Conservation (phyloP, 2,113 vertebrate species). For the Rattus norvegicus region DNA sequence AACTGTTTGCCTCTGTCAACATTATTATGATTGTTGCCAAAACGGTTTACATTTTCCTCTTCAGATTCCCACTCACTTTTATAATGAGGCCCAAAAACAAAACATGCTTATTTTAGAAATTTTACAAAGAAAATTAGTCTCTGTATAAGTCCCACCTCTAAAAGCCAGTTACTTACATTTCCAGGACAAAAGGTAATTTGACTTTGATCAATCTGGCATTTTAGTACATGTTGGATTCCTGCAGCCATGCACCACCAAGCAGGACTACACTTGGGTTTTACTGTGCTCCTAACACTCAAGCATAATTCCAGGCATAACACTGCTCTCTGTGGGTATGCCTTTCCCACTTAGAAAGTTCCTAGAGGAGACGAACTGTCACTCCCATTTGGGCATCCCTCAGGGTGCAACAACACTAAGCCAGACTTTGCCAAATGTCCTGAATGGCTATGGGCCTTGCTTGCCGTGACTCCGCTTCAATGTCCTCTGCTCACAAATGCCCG, state of each 20-base stretch:
- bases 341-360: conserved; percentile 60
- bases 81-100: background rate
- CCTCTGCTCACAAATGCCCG: conserved; percentile 45
- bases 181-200: conserved; percentile 69
- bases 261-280: conserved; percentile 64
- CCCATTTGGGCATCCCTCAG: conserved; percentile 21
- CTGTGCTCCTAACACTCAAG: conserved; percentile 69
- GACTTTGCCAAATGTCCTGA: background rate
- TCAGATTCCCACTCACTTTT: conserved; percentile 65
- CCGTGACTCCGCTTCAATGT: background rate
- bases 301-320: conserved; percentile 70
- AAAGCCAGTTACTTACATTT: conserved; percentile 54
- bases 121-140: conserved; percentile 66
- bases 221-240: conserved; percentile 61
- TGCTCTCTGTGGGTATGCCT: conserved; percentile 62
- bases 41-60: conserved; percentile 66
- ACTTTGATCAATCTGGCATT: conserved; percentile 62
- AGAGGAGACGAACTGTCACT: conserved; percentile 50
- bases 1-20: conserved; percentile 71
- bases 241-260: conserved; percentile 33
- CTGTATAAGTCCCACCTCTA: conserved; percentile 46
- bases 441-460: background rate
- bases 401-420: background rate
- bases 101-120: conserved; percentile 76
- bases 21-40: conserved; percentile 59